Base-by-base conservation (phyloP, 2,113 vertebrate species). In the Mesembrinibis cayennensis region DNA sequence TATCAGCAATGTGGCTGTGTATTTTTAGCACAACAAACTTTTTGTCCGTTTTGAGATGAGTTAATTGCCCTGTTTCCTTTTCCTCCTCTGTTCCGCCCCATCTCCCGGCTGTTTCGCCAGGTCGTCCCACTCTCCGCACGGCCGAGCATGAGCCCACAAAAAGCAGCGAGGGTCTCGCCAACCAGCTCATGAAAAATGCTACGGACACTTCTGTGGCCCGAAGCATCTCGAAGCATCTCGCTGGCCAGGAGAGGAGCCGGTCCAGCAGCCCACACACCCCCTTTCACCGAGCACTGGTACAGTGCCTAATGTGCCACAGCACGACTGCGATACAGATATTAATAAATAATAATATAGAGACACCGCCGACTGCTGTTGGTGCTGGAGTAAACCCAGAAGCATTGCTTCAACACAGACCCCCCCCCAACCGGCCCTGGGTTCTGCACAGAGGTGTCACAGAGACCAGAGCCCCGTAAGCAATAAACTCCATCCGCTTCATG, bases 301-400 rank as follows among this genome's bases (percentile, higher is more conserved):
- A 27, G 56, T 2, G 21, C 55, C 62, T 7, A 5, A 20, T 1
- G 21, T 3, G 0, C 45, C 52, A 20, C 29, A 66, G 36, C 53
- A 49, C 7, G 1, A 22, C 27, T 14, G 4, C 0, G 0, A 9
- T 27, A 45, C 13, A n/a, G 38, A 4, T 0, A 26, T 0, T 29
- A 36, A 7, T 9, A 50, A 71, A 53, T 0, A 34, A 52, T 9
- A 21, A 49, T 45, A 13, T n/a, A 49, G 59, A 56, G 40, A 27
- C 81, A 16, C 14, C 10, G 4, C n/a, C 16, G 65, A 19, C 18
- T 1, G 1, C 53, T 49, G 21, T 4, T 1, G 2, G 16, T 3
- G 47, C 66, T 16, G 58, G 21, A 61, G 27, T 7, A 63, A 66
- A 45, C 11, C 2, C 2, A 45, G 34, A 12, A 16, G 56, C 29